These are phyloP conservation scores for Eurystomus gularis DNA, from an alignment of 2,113 vertebrate species.

Conservation along the genomic window DNA sequence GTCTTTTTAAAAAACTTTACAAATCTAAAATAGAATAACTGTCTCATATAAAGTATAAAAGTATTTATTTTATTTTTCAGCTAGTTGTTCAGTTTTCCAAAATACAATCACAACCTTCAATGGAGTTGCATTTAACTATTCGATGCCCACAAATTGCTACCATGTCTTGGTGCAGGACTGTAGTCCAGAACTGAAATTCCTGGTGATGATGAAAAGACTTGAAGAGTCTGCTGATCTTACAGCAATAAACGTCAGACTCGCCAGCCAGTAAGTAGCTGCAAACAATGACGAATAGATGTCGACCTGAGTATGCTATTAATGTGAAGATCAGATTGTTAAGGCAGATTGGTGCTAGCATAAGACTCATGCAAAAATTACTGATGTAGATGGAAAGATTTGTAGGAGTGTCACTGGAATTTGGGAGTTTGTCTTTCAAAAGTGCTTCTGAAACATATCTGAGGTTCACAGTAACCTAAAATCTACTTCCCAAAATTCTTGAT, in stretches of 20 bases:
- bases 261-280: conserved; percentile 74
- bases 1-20: not conserved
- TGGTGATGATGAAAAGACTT: conserved; percentile 77
- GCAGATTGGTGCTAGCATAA: not conserved
- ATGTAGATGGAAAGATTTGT: not conserved
- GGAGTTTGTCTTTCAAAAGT: not conserved
- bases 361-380: not conserved
- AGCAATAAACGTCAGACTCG: conserved; percentile 72
- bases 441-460: not conserved
- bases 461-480: not conserved
- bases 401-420: not conserved
- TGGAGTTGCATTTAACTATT: conserved; percentile 57
- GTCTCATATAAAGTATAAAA: not conserved
- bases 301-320: not conserved
- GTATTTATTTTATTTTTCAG: not conserved
- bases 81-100: conserved; percentile 38
- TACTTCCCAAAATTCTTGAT: not conserved
- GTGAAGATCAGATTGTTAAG: not conserved
- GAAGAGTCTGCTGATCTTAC: conserved; percentile 42
- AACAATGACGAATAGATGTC: not conserved
- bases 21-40: not conserved
- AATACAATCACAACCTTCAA: conserved; percentile 78
- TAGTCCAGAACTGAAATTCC: conserved; percentile 79
- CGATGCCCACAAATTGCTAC: conserved; percentile 78
- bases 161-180: conserved; percentile 83